Evolutionary conservation across 92 coral and sea anemone genomes (phyloP).

Genomic region (Pocillopora meandrina): DNA sequence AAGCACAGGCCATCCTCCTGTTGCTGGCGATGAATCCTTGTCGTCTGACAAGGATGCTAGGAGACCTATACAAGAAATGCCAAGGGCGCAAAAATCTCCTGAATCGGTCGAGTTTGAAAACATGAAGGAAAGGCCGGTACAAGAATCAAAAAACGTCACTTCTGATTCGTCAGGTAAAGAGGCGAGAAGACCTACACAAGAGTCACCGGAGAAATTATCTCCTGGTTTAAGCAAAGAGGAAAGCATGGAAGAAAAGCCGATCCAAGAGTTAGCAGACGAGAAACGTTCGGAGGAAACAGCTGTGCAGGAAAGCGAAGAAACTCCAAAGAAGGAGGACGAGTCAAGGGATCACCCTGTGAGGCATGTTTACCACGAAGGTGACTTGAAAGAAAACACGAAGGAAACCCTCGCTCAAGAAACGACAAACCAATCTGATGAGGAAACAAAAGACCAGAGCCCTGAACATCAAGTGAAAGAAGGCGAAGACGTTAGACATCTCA

Average conservation of each 20-base stretch:
- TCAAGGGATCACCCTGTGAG: neutral
- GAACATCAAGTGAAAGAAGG: neutral
- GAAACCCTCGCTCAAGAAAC: neutral
- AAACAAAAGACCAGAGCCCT: neutral
- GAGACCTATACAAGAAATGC: neutral
- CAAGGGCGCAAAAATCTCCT: neutral
- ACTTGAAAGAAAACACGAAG: neutral
- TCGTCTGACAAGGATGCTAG: neutral
- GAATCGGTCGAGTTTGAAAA: neutral
- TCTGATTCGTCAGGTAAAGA: neutral
- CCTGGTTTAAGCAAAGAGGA: too few relatives aligned
- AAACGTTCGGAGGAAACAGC: neutral
- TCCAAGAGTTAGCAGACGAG: neutral
- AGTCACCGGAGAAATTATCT: neutral
- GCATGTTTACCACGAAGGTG: neutral
- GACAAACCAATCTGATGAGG: neutral
- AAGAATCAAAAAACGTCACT: neutral
- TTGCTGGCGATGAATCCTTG: neutral
- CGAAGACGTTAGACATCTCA: neutral
- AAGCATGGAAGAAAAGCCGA: neutral
- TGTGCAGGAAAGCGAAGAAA: neutral
- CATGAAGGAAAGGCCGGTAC: neutral
- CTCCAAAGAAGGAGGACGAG: neutral
- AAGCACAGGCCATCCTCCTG: neutral
- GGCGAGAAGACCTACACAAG: neutral